A percentile compares a stretch with the other conserved stretches of the same genome.
These are phyloP conservation scores for Microtus obscurus DNA, from an alignment of 2,797 vertebrate species.

Conservation along the genomic window DNA sequence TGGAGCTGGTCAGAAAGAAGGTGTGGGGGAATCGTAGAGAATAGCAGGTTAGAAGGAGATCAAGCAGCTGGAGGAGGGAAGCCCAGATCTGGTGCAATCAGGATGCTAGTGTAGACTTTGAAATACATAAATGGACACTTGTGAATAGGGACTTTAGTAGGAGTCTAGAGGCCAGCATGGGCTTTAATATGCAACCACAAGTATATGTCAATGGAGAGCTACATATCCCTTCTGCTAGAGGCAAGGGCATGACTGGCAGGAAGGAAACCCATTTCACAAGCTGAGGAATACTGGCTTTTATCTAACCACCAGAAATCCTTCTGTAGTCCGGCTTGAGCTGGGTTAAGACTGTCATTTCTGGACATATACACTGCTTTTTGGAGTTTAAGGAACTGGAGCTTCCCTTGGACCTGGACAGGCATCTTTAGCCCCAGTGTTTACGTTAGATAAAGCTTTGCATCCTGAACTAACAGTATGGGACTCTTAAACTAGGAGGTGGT, in stretches of 20 bases:
- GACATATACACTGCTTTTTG: background rate
- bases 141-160: background rate
- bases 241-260: background rate
- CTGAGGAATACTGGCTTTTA: background rate
- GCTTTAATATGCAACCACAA: background rate
- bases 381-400: background rate
- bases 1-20: background rate
- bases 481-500: too few species aligned
- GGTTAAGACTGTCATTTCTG: background rate
- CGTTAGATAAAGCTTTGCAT: background rate
- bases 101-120: background rate
- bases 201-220: background rate
- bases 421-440: background rate
- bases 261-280: background rate
- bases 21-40: background rate
- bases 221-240: background rate
- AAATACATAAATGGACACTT: background rate
- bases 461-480: background rate
- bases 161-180: background rate
- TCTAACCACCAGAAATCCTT: background rate
- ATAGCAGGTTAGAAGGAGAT: background rate
- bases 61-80: too few species aligned
- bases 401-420: background rate
- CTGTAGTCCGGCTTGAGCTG: background rate
- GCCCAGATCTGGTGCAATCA: background rate